phyloP scores from a whole-genome alignment of 2,888 invertebrate species.

The Mesochorus sp. region DNA sequence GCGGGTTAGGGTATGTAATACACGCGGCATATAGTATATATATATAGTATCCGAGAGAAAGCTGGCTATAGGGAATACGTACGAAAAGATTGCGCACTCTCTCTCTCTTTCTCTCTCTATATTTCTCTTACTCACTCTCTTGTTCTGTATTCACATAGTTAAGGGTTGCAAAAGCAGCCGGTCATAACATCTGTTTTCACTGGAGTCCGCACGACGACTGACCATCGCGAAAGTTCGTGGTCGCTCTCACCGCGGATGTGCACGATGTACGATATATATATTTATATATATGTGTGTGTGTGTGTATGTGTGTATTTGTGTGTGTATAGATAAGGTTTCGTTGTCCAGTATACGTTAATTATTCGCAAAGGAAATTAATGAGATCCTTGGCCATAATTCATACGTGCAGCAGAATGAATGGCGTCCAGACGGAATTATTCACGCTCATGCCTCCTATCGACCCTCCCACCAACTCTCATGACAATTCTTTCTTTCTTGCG shows the following conservation, averaged over 20 bases:
- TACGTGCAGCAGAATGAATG: slow-evolving; percentile 73
- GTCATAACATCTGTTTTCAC: slow-evolving; percentile 34
- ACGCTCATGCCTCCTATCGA: slow-evolving; percentile 69
- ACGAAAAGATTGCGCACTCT: slow-evolving; percentile 8
- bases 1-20: slow-evolving; percentile 57
- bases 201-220: slow-evolving; percentile 62
- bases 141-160: not conserved
- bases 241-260: not conserved
- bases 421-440: slow-evolving; percentile 76
- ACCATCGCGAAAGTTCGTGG: slow-evolving; percentile 71
- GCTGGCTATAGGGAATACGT: slow-evolving; percentile 32
- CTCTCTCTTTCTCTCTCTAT: not conserved
- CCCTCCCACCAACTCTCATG: not conserved
- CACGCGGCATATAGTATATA: too few relatives aligned
- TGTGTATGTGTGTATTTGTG: not conserved
- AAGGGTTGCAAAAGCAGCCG: slow-evolving; percentile 31
- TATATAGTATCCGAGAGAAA: slow-evolving; percentile 16
- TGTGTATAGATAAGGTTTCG: slow-evolving; percentile 68
- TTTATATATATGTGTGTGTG: not conserved
- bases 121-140: not conserved
- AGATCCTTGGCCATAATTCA: slow-evolving; percentile 75
- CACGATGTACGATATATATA: not conserved
- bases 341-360: slow-evolving; percentile 76
- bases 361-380: slow-evolving; percentile 80
- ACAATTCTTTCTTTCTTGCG: not conserved